phyloP scores from a whole-genome alignment of 2,797 vertebrate genomes.

The Xyrichtys novacula region DNA sequence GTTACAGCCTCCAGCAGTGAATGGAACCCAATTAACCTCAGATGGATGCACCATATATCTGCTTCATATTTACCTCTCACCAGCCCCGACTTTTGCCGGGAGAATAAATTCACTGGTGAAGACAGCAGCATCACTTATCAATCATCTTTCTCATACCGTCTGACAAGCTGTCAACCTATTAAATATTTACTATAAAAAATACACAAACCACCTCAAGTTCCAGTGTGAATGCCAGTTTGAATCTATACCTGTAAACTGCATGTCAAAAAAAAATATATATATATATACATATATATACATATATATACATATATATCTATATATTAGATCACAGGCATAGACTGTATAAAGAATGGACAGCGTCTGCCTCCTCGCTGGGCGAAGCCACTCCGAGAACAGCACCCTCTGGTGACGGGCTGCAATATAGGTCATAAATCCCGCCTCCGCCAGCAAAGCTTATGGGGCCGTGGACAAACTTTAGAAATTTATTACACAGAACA shows the following conservation, averaged over 20 bases:
- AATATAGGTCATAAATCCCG: too few species aligned
- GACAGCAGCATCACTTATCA: slow-evolving; percentile 36
- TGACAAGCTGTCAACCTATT: slow-evolving; percentile 8
- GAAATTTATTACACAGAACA: too few species aligned
- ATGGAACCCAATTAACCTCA: slow-evolving; percentile 49
- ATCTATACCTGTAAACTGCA: background rate
- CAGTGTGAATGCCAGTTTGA: slow-evolving; percentile 10
- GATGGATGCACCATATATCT: slow-evolving; percentile 13
- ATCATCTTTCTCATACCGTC: slow-evolving; percentile 30
- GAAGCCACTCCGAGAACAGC: too few species aligned
- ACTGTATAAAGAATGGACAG: too few species aligned
- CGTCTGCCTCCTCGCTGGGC: too few species aligned
- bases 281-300: too few species aligned
- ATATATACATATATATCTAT: too few species aligned
- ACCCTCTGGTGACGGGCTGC: too few species aligned
- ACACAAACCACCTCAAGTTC: background rate
- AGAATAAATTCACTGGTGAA: slow-evolving; percentile 19
- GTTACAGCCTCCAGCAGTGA: slow-evolving; percentile 39
- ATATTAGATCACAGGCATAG: too few species aligned
- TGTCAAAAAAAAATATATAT: slow-evolving; percentile 9
- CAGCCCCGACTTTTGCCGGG: slow-evolving; percentile 6
- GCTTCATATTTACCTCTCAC: slow-evolving; percentile 6
- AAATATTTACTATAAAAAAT: slow-evolving; percentile 1
- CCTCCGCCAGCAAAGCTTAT: too few species aligned
- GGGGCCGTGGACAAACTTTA: too few species aligned